Conservation (phyloP, 2,797 vertebrate genomes). For the Chanos chanos region DNA sequence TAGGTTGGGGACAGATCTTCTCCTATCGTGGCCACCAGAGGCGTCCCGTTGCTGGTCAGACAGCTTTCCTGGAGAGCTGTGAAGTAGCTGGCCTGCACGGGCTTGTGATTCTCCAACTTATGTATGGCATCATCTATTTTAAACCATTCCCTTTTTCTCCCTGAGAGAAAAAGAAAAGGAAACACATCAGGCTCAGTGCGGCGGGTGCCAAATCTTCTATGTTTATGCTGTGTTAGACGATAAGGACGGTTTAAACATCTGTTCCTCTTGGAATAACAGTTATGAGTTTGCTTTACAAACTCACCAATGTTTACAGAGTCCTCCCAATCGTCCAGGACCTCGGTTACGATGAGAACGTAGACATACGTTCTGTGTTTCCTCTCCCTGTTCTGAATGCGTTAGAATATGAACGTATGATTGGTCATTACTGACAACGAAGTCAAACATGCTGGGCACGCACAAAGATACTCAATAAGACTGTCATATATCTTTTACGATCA, state of each 20-base stretch:
- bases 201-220: too few species aligned
- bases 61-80: conserved; percentile 88
- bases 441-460: conserved; percentile 6
- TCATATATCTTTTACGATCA: too few species aligned
- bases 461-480: too few species aligned
- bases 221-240: conserved; percentile 21
- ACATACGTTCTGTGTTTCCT: conserved; percentile 97
- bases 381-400: conserved; percentile 82
- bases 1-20: conserved; percentile 78
- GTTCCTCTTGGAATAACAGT: too few species aligned
- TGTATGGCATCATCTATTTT: conserved; percentile 92
- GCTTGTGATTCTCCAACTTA: conserved; percentile 95
- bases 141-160: conserved; percentile 99
- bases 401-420: too few species aligned
- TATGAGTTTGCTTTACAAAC: conserved; percentile 16
- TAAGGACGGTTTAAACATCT: too few species aligned
- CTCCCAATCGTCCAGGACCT: conserved; percentile 98
- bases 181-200: conserved; percentile 38
- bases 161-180: conserved; percentile 66
- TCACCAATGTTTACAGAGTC: conserved; percentile 97
- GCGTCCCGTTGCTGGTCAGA: conserved; percentile 93
- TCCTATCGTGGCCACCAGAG: conserved; percentile 82
- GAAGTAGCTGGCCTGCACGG: conserved; percentile 97
- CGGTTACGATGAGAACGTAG: conserved; percentile 94
- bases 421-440: too few species aligned